Percentiles rank a stretch among this genome's conserved stretches.
Conservation (phyloP, 2,888 invertebrate species). For the Stenotaenia linearis region DNA sequence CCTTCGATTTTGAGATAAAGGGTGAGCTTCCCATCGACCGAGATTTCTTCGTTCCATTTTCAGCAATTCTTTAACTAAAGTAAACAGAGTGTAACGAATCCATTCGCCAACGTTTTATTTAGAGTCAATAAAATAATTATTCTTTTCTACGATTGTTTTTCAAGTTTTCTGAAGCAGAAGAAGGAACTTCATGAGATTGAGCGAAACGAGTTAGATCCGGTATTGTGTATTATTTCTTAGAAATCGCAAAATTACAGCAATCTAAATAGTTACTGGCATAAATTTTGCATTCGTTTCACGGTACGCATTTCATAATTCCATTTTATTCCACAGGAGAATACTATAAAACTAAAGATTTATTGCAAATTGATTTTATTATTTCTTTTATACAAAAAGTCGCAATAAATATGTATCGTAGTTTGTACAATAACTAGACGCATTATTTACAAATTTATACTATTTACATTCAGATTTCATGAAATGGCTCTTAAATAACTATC, state of each 20-base stretch:
- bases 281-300: no score
- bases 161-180: neutral
- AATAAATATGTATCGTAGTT: slow-evolving; percentile 13
- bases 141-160: neutral
- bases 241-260: no score
- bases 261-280: no score
- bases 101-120: neutral
- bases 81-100: neutral
- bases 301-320: no score
- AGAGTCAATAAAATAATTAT: neutral
- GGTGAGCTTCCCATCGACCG: neutral
- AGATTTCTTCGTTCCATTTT: neutral
- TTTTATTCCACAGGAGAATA: no score
- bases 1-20: neutral
- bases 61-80: neutral
- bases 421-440: slow-evolving; percentile 7
- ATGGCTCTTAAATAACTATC: neutral
- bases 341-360: neutral
- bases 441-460: slow-evolving; percentile 26
- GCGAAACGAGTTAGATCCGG: neutral
- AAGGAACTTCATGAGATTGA: neutral
- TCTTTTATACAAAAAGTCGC: slow-evolving; percentile 12
- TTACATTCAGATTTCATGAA: slow-evolving; percentile 6
- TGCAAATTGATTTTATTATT: slow-evolving; percentile 22
- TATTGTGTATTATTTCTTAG: neutral